Evolutionary conservation across 2,797 vertebrate genomes (phyloP), one percentile per base, ranked within the genome.

Genomic region (Enteromius paludinosus): DNA sequence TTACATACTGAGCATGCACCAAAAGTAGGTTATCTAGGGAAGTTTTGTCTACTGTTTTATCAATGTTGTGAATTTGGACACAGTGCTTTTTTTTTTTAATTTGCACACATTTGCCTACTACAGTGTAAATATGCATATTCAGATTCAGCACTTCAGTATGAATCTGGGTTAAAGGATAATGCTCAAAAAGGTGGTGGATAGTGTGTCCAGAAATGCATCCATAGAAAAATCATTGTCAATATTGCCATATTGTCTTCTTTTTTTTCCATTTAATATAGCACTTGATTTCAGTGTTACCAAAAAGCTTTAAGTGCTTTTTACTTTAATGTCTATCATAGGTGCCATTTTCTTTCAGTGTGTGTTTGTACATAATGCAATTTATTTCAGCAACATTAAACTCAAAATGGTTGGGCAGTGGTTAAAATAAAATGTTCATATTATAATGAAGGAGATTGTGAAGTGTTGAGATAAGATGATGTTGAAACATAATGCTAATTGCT

Each of bases 391-490:
- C 15, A 28, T 6, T 43, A 62, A 45, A 35, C 38, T 76, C 4
- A 43, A 45, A 61, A 45, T 54, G 18, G 18, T 35, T 72, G 18
- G 43, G 20, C 47, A 52, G 15, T 72, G 12, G 30, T 41, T 47
- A 47, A 54, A 79, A 79, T 54, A 68, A 79, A 35, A 35, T 41
- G 47, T 68, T 68, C 5, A 12, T 54, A 14, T 69, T 25, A 68
- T 68, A 68, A 79, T 25, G n/a, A 66, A 52, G n/a, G 4, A 38
- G 3, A n/a, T 28, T 12, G 15, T 45, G 23, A 25, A 69, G 62
- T 69, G 20, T 61, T 76, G 7, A 43, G 56, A 45, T 23, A 18
- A 33, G 10, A 10, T 54, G 28, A 35, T 52, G 25, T 52, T 56
- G 7, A 78, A 65, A 15, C 4, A 62, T 45, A 35, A 66, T 47